A percentile compares a stretch with the other conserved stretches of the same genome.
phyloP scores from a whole-genome alignment of 2,888 invertebrate genomes.

The Eupithecia dodoneata region DNA sequence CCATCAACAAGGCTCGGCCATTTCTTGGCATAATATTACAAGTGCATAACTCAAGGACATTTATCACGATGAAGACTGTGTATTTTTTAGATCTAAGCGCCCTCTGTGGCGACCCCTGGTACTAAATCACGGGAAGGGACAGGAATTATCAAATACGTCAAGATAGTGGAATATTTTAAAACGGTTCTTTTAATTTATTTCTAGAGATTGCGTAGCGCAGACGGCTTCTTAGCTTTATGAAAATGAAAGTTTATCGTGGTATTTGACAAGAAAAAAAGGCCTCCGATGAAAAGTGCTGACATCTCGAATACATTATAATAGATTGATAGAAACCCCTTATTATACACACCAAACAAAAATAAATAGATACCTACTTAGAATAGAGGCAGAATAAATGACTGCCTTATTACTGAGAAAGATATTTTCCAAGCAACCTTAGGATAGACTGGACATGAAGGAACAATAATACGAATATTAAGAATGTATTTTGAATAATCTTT shows the following conservation, averaged over 20 bases:
- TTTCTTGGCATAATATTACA: constrained; percentile 44
- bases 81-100: constrained; percentile 53
- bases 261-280: not conserved
- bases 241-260: not conserved
- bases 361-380: too few species aligned
- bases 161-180: constrained; percentile 69
- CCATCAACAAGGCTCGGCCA: constrained; percentile 24
- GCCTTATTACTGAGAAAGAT: too few species aligned
- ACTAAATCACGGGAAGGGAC: constrained; percentile 74
- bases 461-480: too few species aligned
- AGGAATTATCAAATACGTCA: constrained; percentile 78
- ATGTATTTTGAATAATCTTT: too few species aligned
- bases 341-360: too few species aligned
- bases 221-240: not conserved
- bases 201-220: not conserved
- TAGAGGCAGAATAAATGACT: too few species aligned
- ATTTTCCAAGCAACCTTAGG: too few species aligned
- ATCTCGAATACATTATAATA: too few species aligned
- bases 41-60: constrained; percentile 55
- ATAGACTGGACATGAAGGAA: too few species aligned
- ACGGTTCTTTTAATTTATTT: constrained; percentile 15
- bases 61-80: constrained; percentile 72
- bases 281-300: too few species aligned
- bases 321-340: too few species aligned
- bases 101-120: constrained; percentile 63